These are phyloP conservation scores for Leptinotarsa tumamoca DNA, from an alignment of 2,888 invertebrate genomes.

Conservation along the genomic window DNA sequence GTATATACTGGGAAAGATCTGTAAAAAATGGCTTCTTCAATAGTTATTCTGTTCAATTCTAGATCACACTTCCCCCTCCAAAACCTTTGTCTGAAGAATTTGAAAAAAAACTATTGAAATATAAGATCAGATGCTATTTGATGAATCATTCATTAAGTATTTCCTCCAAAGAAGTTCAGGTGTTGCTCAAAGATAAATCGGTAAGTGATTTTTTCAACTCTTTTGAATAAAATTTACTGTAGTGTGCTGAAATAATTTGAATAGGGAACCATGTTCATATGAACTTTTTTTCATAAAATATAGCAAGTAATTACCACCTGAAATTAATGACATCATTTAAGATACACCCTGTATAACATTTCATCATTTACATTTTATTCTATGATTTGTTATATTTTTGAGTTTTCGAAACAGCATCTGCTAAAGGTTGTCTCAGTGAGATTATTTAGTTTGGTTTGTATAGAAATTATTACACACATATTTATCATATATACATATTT, in stretches of 20 bases:
- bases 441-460: too few relatives aligned
- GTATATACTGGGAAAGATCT: conserved; percentile 7
- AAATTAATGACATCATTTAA: too few relatives aligned
- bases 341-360: not conserved
- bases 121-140: conserved; percentile 73
- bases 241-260: not conserved
- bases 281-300: too few relatives aligned
- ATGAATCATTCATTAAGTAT: conserved; percentile 69
- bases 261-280: too few relatives aligned
- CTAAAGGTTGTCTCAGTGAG: too few relatives aligned
- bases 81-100: conserved; percentile 69
- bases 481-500: too few relatives aligned
- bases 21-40: too few relatives aligned
- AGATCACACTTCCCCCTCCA: conserved; percentile 53
- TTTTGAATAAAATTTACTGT: too few relatives aligned
- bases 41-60: conserved; percentile 30
- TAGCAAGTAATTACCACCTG: too few relatives aligned
- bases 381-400: not conserved
- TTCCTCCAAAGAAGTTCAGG: conserved; percentile 67
- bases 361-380: conserved; percentile 23
- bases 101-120: conserved; percentile 70
- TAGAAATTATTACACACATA: too few relatives aligned
- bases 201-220: conserved; percentile 55
- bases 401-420: not conserved
- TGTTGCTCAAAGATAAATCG: conserved; percentile 65